Evolutionary conservation across 2,888 invertebrate genomes (phyloP).

Genomic region (Ophonus ardosiacus): DNA sequence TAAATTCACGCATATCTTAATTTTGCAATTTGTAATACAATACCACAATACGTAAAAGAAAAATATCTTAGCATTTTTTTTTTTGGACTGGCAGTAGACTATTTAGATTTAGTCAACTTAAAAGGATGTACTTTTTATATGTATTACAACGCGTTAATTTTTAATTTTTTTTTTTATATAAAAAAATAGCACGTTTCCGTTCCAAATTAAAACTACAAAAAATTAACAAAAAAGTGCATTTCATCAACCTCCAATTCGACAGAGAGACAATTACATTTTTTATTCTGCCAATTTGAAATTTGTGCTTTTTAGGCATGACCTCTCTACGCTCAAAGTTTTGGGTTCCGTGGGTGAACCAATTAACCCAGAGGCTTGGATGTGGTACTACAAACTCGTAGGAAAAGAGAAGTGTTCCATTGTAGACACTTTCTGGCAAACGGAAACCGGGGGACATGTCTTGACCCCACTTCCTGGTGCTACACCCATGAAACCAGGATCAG

Average conservation of each 20-base stretch:
- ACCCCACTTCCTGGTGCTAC: conserved; percentile 97
- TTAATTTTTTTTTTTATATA: too few relatives aligned
- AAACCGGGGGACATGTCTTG: conserved; percentile 98
- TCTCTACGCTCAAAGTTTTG: conserved; percentile 85
- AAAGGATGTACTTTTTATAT: too few relatives aligned
- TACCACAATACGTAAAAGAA: neutral
- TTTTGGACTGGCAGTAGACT: too few relatives aligned
- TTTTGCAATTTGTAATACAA: neutral
- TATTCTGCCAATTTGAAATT: neutral
- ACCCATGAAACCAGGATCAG: conserved; percentile 98
- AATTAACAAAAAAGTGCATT: too few relatives aligned
- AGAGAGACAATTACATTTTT: neutral
- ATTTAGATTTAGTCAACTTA: too few relatives aligned
- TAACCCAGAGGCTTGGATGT: conserved; percentile 98
- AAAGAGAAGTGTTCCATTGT: conserved; percentile 92
- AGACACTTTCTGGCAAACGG: conserved; percentile 99
- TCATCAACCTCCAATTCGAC: too few relatives aligned
- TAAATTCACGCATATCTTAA: too few relatives aligned
- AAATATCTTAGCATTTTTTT: neutral
- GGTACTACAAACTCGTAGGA: conserved; percentile 94
- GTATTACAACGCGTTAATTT: too few relatives aligned
- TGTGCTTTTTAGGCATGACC: conserved; percentile 78
- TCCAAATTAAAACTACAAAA: too few relatives aligned
- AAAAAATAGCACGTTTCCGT: too few relatives aligned
- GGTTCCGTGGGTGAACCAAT: conserved; percentile 99